Conservation (phyloP, 2,888 invertebrate genomes). For the Leptodirus hochenwartii region DNA sequence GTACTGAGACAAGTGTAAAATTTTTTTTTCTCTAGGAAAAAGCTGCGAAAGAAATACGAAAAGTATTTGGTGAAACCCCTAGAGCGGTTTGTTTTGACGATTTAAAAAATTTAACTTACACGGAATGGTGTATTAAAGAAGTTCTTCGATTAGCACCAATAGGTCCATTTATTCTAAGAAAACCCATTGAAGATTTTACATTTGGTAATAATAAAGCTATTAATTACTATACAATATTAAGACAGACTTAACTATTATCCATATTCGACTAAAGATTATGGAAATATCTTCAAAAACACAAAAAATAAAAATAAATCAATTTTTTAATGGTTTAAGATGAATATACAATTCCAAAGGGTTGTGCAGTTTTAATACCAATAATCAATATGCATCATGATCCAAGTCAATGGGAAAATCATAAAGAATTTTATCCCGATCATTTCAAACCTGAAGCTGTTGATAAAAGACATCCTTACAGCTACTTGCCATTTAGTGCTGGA, state of each 20-base stretch:
- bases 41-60: slow-evolving; percentile 17
- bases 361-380: slow-evolving; percentile 17
- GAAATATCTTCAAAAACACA: slow-evolving; percentile 1
- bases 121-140: slow-evolving; percentile 21
- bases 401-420: slow-evolving; percentile 18
- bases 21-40: slow-evolving; percentile 11
- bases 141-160: slow-evolving; percentile 19
- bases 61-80: slow-evolving; percentile 15
- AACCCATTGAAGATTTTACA: slow-evolving; percentile 15
- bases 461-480: slow-evolving; percentile 18
- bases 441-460: slow-evolving; percentile 18
- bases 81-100: slow-evolving; percentile 15
- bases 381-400: slow-evolving; percentile 19
- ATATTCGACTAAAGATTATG: neutral
- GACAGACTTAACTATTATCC: neutral
- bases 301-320: slow-evolving; percentile 1
- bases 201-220: slow-evolving; percentile 14
- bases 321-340: slow-evolving; percentile 12
- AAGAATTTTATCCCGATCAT: slow-evolving; percentile 22
- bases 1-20: too few species aligned
- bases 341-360: slow-evolving; percentile 16
- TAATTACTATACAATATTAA: neutral
- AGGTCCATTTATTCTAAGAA: slow-evolving; percentile 18
- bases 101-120: slow-evolving; percentile 16
- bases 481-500: slow-evolving; percentile 21